These are phyloP conservation scores for Microtus oregoni DNA, from an alignment of 2,113 vertebrate genomes.

Conservation along the genomic window DNA sequence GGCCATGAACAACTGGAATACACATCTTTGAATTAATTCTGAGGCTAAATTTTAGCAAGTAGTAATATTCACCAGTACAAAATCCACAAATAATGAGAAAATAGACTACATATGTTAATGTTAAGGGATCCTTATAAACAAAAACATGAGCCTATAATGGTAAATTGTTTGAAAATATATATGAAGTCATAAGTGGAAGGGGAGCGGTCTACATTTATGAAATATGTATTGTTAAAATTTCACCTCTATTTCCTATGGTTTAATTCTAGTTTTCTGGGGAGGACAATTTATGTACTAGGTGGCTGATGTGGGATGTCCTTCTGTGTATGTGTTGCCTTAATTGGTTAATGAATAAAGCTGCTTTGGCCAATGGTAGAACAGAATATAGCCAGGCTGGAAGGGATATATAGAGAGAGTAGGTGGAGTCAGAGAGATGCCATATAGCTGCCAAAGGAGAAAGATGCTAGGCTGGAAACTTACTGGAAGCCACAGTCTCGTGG, in stretches of 20 bases:
- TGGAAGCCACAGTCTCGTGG: too few species aligned
- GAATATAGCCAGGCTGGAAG: too few species aligned
- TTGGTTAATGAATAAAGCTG: too few species aligned
- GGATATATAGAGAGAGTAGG: too few species aligned
- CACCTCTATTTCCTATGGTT: constrained; percentile 15
- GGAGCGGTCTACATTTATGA: neutral
- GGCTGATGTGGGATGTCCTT: too few species aligned
- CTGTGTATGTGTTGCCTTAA: too few species aligned
- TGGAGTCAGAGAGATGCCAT: too few species aligned
- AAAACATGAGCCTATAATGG: constrained; percentile 14
- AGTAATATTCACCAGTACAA: neutral
- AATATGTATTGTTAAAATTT: neutral
- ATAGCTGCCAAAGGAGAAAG: too few species aligned
- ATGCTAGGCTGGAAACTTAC: too few species aligned
- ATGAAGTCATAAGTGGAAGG: neutral
- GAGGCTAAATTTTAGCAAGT: neutral
- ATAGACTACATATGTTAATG: neutral
- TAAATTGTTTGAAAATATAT: constrained; percentile 20
- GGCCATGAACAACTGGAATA: neutral
- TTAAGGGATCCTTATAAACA: constrained; percentile 46
- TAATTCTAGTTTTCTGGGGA: constrained; percentile 47
- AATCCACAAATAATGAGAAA: neutral
- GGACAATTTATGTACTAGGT: neutral
- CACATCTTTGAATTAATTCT: neutral
- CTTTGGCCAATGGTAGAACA: too few species aligned